phyloP scores from a whole-genome alignment of 92 coral and sea anemone species.

The Pocillopora meandrina region DNA sequence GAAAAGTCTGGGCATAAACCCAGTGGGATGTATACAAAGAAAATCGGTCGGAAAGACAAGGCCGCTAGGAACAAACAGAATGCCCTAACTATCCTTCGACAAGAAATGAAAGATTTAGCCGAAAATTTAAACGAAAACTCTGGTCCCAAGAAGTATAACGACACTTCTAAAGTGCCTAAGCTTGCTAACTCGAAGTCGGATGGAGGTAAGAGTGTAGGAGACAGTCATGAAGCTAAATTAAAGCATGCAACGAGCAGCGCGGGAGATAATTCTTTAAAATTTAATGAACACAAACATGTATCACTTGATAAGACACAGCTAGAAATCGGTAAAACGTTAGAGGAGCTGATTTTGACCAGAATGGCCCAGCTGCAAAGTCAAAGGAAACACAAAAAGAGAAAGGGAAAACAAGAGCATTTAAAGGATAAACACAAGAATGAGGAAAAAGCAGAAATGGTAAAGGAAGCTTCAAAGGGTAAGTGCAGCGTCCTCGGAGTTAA shows the following conservation, averaged over 20 bases:
- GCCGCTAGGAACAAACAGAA: neutral
- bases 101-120: conserved; percentile 37
- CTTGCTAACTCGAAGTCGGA: neutral
- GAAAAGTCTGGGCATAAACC: neutral
- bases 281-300: neutral
- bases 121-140: neutral
- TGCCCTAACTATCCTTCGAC: conserved; percentile 16
- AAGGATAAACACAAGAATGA: neutral
- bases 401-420: conserved; percentile 5
- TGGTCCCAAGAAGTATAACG: neutral
- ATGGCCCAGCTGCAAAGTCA: conserved; percentile 28
- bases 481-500: neutral
- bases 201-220: neutral
- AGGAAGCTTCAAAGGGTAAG: conserved; percentile 6
- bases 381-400: neutral
- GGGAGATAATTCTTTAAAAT: neutral
- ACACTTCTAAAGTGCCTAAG: neutral
- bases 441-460: neutral
- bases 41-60: neutral
- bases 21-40: neutral
- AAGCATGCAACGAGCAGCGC: neutral
- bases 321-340: conserved; percentile 29
- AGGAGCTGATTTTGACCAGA: conserved; percentile 39
- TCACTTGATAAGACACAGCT: conserved; percentile 37
- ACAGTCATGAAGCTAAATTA: neutral